phyloP scores from a whole-genome alignment of 2,113 vertebrate species.

The Chlorocebus sabaeus region DNA sequence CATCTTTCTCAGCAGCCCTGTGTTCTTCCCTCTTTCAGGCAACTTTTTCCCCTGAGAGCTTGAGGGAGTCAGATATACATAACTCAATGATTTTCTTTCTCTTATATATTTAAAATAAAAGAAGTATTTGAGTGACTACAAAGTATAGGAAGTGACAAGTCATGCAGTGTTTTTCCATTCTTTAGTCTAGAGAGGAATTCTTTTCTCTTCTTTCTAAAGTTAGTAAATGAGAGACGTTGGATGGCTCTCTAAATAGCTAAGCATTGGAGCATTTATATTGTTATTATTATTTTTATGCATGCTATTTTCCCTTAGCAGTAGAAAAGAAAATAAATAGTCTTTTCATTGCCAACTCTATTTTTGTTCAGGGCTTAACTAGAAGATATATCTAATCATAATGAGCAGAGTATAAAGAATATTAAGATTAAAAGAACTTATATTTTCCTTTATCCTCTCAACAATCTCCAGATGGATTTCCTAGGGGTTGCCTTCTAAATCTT shows the following conservation, averaged over 20 bases:
- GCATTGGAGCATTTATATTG: constrained; percentile 58
- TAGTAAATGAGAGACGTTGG: constrained; percentile 50
- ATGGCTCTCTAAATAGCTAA: constrained; percentile 60
- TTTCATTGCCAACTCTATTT: constrained; percentile 70
- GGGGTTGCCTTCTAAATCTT: constrained; percentile 71
- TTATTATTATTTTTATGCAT: constrained; percentile 75
- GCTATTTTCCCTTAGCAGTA: constrained; percentile 66
- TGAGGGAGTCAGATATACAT: constrained; percentile 58
- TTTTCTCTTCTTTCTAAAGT: constrained; percentile 65
- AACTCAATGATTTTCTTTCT: constrained; percentile 14
- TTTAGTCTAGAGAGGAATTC: constrained; percentile 58
- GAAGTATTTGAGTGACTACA: not conserved
- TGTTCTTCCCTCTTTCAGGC: constrained; percentile 50
- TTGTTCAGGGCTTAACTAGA: constrained; percentile 67
- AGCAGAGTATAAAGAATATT: constrained; percentile 78
- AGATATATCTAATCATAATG: constrained; percentile 73
- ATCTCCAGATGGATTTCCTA: constrained; percentile 79
- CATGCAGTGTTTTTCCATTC: constrained; percentile 67
- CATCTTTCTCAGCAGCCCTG: constrained; percentile 58
- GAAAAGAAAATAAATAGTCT: constrained; percentile 71
- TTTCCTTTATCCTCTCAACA: constrained; percentile 76
- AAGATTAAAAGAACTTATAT: constrained; percentile 74
- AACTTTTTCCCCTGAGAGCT: constrained; percentile 33
- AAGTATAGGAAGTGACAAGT: constrained; percentile 55
- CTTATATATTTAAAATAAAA: constrained; percentile 31